phyloP scores from a whole-genome alignment of 2,113 vertebrate species.

The Entosphenus tridentatus region DNA sequence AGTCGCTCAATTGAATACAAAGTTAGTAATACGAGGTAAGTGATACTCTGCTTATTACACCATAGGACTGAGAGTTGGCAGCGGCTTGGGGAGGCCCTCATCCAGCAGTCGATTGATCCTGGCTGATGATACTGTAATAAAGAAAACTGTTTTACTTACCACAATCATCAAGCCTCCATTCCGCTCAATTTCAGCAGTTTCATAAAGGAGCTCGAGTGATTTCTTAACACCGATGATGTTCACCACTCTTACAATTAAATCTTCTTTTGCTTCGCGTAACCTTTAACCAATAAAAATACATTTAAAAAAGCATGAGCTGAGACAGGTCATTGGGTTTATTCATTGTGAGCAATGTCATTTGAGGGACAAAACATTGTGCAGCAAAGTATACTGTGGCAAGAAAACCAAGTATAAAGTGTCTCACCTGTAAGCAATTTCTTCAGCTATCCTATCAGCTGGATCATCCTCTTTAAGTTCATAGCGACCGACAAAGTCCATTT shows the following conservation, averaged over 20 bases:
- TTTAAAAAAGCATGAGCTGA: too few species aligned
- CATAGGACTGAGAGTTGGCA: too few species aligned
- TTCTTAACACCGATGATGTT: conserved; percentile 52
- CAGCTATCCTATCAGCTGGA: conserved; percentile 48
- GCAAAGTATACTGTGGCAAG: not conserved
- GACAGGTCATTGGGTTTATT: too few species aligned
- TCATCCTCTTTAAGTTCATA: conserved; percentile 62
- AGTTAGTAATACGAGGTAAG: not conserved
- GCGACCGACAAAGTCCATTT: conserved; percentile 72
- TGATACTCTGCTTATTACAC: too few species aligned
- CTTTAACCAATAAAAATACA: conserved; percentile 15
- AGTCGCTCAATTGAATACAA: not conserved
- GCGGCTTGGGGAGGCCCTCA: too few species aligned
- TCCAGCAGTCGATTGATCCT: too few species aligned
- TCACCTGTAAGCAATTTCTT: conserved; percentile 71
- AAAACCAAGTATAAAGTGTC: conserved; percentile 9
- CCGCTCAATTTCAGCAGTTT: conserved; percentile 68
- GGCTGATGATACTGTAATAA: too few species aligned
- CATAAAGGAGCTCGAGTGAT: conserved; percentile 61
- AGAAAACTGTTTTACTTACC: conserved; percentile 22
- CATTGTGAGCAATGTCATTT: too few species aligned
- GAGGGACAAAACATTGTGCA: too few species aligned
- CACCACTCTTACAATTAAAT: conserved; percentile 59
- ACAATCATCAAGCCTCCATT: conserved; percentile 60
- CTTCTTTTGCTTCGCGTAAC: conserved; percentile 69